Conservation (phyloP, 1,140 invertebrate genomes). For the Drosophila seguyi region DNA sequence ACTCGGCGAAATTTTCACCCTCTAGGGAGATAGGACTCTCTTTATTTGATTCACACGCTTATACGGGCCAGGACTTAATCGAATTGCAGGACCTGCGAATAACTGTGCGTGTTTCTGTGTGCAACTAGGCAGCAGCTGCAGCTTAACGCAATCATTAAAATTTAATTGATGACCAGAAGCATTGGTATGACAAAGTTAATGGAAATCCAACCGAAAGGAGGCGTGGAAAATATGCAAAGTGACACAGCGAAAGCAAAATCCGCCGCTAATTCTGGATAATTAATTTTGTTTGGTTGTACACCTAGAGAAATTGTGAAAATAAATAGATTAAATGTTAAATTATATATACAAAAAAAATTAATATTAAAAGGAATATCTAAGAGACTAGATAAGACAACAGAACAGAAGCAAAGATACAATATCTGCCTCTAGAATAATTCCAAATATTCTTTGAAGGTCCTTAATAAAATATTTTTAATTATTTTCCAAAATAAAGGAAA, state of each 20-base stretch:
- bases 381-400: not conserved
- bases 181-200: conserved; percentile 64
- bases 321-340: not conserved
- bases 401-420: too few species aligned
- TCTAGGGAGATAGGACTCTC: conserved; percentile 6
- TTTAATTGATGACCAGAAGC: conserved; percentile 71
- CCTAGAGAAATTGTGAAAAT: conserved; percentile 1
- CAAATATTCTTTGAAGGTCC: not conserved
- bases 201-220: conserved; percentile 47
- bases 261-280: conserved; percentile 73
- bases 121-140: conserved; percentile 32
- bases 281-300: conserved; percentile 65
- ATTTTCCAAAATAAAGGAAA: too few species aligned
- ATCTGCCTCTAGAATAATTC: not conserved
- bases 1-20: conserved; percentile 44
- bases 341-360: not conserved
- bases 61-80: conserved; percentile 43
- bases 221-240: conserved; percentile 77
- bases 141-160: conserved; percentile 64
- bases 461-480: not conserved
- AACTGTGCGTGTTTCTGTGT: conserved; percentile 10
- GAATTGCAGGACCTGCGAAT: conserved; percentile 47
- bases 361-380: not conserved
- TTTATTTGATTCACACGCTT: not conserved
- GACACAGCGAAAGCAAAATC: conserved; percentile 53